Evolutionary conservation across 2,888 invertebrate species (phyloP).

Genomic region (Andrena praecox): DNA sequence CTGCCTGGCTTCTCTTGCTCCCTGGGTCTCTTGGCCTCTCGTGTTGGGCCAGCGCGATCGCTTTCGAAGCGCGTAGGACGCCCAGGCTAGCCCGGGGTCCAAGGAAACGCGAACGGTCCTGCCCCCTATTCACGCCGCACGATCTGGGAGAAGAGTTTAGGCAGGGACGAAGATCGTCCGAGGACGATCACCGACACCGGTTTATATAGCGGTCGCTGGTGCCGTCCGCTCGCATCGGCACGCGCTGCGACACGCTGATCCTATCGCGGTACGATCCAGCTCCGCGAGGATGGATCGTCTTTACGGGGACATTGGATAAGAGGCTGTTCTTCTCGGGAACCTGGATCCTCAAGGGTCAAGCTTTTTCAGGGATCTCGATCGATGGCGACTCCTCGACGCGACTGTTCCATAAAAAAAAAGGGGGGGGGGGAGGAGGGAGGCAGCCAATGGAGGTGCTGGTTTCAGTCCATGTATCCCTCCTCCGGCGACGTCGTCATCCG

Average conservation of each 20-base stretch:
- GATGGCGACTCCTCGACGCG: slow-evolving; percentile 7
- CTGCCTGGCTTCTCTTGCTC: slow-evolving; percentile 17
- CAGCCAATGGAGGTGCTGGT: neutral
- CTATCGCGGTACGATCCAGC: slow-evolving; percentile 45
- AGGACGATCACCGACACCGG: neutral
- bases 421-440: neutral
- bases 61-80: slow-evolving; percentile 34
- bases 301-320: slow-evolving; percentile 5
- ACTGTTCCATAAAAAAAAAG: neutral
- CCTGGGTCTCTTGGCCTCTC: slow-evolving; percentile 6
- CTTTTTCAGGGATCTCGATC: slow-evolving; percentile 7
- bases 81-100: neutral
- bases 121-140: slow-evolving; percentile 10
- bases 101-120: slow-evolving; percentile 6
- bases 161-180: neutral
- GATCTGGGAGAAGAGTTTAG: neutral
- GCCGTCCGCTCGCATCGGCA: slow-evolving; percentile 33
- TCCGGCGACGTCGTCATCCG: neutral
- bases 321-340: slow-evolving; percentile 1
- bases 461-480: neutral
- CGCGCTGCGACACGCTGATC: slow-evolving; percentile 45
- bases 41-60: neutral
- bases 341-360: neutral
- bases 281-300: slow-evolving; percentile 31
- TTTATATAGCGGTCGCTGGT: slow-evolving; percentile 4